phyloP scores from a whole-genome alignment of 1,140 invertebrate species.

The Callitettix versicolor region DNA sequence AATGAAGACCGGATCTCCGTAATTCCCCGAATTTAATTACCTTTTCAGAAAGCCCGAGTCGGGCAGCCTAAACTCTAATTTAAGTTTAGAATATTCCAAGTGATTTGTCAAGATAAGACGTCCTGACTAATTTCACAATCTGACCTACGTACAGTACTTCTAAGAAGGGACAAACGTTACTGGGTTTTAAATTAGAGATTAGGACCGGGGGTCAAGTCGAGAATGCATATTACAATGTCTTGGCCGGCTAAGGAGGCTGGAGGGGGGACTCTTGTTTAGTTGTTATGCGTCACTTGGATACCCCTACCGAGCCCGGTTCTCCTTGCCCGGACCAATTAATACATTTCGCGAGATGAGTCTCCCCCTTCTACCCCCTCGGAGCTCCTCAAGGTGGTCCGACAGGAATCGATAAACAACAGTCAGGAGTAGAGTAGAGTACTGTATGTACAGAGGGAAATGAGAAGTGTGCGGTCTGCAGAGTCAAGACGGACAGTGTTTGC shows the following conservation, averaged over 20 bases:
- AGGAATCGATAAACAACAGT: constrained; percentile 25
- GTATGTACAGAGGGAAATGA: constrained; percentile 19
- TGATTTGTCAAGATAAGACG: too few species aligned
- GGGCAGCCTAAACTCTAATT: too few species aligned
- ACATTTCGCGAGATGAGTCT: constrained; percentile 25
- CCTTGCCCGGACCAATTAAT: constrained; percentile 25
- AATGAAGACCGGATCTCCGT: too few species aligned
- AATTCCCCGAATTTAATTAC: too few species aligned
- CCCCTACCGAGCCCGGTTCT: background rate
- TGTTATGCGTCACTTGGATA: constrained; percentile 19
- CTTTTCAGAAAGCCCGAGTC: too few species aligned
- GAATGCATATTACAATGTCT: constrained; percentile 22
- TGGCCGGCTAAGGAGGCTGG: constrained; percentile 2
- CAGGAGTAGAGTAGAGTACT: constrained; percentile 1
- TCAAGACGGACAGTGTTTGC: constrained; percentile 15
- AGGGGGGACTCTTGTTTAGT: constrained; percentile 16
- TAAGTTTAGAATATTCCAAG: too few species aligned
- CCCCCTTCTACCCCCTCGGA: constrained; percentile 5
- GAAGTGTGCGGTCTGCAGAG: constrained; percentile 16
- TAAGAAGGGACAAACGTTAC: background rate
- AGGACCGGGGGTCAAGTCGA: background rate
- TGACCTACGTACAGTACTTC: too few species aligned
- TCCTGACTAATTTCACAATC: too few species aligned
- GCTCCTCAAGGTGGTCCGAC: constrained; percentile 24
- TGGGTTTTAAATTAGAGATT: constrained; percentile 16